Evolutionary conservation across 1,140 invertebrate species (phyloP).

Genomic region (Paracyclopina nana): DNA sequence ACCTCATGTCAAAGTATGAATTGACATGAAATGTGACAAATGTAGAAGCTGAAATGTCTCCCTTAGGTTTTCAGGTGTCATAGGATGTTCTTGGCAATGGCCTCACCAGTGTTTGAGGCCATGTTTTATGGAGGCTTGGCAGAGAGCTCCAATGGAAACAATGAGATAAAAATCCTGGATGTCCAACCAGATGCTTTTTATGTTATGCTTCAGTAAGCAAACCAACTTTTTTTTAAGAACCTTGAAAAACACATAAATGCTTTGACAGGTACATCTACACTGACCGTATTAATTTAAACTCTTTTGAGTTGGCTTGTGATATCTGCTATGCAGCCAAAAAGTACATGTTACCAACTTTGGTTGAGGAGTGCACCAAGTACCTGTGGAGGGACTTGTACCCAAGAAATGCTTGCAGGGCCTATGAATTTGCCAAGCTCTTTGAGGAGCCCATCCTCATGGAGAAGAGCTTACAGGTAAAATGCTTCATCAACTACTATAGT

Average conservation of each 20-base stretch:
- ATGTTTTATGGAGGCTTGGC: constrained; percentile 54
- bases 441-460: constrained; percentile 55
- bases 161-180: constrained; percentile 52
- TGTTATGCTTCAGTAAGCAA: constrained; percentile 40
- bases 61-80: constrained; percentile 43
- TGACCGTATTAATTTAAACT: constrained; percentile 48
- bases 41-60: not conserved
- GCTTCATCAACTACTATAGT: constrained; percentile 16
- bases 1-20: constrained; percentile 35
- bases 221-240: not conserved
- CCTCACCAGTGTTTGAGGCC: constrained; percentile 56
- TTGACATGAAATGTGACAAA: not conserved
- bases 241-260: not conserved
- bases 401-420: constrained; percentile 55
- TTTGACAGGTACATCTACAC: constrained; percentile 55
- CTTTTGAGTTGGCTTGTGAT: constrained; percentile 61
- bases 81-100: constrained; percentile 58
- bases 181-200: constrained; percentile 64
- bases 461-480: constrained; percentile 45
- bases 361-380: constrained; percentile 54
- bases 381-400: constrained; percentile 53
- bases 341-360: constrained; percentile 58
- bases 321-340: constrained; percentile 68
- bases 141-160: constrained; percentile 37
- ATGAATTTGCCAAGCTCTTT: constrained; percentile 62